Evolutionary conservation across 2,113 vertebrate species (phyloP).

Genomic region (Tragelaphus scriptus): DNA sequence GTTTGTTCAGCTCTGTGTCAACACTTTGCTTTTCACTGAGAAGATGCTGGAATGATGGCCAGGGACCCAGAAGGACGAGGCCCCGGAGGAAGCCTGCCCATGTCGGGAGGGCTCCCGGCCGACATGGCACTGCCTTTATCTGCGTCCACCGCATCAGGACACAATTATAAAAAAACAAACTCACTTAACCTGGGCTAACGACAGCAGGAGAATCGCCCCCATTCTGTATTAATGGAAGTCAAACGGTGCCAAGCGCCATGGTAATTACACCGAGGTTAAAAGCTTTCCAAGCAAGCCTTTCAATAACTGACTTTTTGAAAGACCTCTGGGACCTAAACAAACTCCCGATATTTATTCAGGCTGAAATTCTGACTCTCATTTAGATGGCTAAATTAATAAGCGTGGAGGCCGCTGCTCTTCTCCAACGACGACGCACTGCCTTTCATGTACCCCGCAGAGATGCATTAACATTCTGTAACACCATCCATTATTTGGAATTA

Average conservation of each 20-base stretch:
- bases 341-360: constrained; percentile 45
- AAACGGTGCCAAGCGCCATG: neutral
- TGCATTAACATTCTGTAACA: neutral
- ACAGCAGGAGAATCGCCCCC: constrained; percentile 14
- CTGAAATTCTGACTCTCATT: constrained; percentile 56
- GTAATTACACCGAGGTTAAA: constrained; percentile 73
- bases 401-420: constrained; percentile 46
- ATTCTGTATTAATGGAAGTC: constrained; percentile 63
- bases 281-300: constrained; percentile 55
- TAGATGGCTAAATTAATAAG: constrained; percentile 63
- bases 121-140: fast-evolving
- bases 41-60: fast-evolving
- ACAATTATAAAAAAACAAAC: constrained; percentile 56
- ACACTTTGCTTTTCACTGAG: fast-evolving
- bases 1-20: fast-evolving
- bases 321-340: constrained; percentile 41
- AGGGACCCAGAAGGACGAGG: fast-evolving
- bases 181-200: constrained; percentile 65
- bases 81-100: fast-evolving
- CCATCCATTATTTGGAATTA: constrained; percentile 41
- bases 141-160: neutral
- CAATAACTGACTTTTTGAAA: constrained; percentile 44
- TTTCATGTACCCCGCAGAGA: constrained; percentile 55
- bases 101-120: fast-evolving
- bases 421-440: neutral